phyloP scores from a whole-genome alignment of 1,140 invertebrate species.

The Amphibalanus amphitrite region DNA sequence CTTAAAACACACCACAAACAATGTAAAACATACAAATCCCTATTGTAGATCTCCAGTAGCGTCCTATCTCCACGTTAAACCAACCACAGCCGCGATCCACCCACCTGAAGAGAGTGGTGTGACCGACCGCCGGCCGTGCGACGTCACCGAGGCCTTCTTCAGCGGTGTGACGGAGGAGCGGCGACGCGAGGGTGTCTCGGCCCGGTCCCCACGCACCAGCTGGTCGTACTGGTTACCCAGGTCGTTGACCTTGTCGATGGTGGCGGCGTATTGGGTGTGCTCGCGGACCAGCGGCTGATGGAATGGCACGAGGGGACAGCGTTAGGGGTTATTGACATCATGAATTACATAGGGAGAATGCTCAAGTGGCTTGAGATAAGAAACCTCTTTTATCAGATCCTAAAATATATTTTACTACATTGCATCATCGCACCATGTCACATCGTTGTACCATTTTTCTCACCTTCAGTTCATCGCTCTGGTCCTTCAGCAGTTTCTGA shows the following conservation, averaged over 20 bases:
- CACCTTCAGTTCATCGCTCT: constrained; percentile 65
- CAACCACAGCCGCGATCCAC: neutral
- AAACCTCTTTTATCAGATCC: no score
- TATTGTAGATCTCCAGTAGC: no score
- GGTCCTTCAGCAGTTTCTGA: constrained; percentile 62
- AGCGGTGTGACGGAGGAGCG: constrained; percentile 48
- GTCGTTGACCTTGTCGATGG: constrained; percentile 83
- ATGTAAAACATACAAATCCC: no score
- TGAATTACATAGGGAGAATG: no score
- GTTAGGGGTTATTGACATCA: no score
- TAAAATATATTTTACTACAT: no score
- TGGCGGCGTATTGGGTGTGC: constrained; percentile 65
- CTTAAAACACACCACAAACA: no score
- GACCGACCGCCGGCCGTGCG: constrained; percentile 5
- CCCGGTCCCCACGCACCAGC: constrained; percentile 42
- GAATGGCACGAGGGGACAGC: no score
- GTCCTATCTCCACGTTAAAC: no score
- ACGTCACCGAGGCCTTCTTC: constrained; percentile 39
- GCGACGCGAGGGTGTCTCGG: constrained; percentile 47
- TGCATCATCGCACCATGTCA: no score
- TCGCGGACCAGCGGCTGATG: constrained; percentile 61
- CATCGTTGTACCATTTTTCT: constrained; percentile 10
- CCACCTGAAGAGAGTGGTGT: neutral
- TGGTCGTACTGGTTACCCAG: constrained; percentile 68
- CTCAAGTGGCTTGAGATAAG: no score